A percentile compares a stretch with the other conserved stretches of the same genome.
phyloP scores from a whole-genome alignment of 2,888 invertebrate genomes.

The Diplazon laetatorius region DNA sequence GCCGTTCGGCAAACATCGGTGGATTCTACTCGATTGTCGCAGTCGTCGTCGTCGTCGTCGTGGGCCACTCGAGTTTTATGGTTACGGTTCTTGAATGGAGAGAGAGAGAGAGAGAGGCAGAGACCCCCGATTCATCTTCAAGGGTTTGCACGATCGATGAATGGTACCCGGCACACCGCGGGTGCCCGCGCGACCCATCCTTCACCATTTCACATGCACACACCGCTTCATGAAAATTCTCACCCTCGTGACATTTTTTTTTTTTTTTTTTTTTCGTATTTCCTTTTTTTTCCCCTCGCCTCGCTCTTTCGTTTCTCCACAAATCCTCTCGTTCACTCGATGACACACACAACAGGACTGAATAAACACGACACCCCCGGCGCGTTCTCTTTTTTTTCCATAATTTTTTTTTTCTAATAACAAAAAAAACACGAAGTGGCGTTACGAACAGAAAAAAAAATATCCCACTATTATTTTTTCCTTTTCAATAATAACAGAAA shows the following conservation, averaged over 20 bases:
- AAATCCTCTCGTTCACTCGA: conserved; percentile 48
- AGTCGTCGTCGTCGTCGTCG: conserved; percentile 27
- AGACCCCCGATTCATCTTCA: conserved; percentile 52
- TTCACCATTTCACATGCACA: neutral
- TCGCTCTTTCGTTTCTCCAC: conserved; percentile 35
- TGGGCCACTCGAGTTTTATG: conserved; percentile 49
- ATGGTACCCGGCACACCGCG: conserved; percentile 54
- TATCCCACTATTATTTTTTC: too few relatives aligned
- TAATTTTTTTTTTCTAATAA: neutral
- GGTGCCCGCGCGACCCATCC: conserved; percentile 53
- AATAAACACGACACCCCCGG: conserved; percentile 35
- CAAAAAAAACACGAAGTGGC: neutral
- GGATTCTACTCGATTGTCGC: conserved; percentile 36
- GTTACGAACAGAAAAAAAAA: too few relatives aligned
- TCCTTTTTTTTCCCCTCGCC: neutral
- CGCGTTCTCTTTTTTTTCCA: neutral
- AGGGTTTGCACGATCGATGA: conserved; percentile 61
- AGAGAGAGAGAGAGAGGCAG: too few relatives aligned
- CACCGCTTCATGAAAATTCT: conserved; percentile 32
- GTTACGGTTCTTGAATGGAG: conserved; percentile 49
- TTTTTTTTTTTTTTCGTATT: conserved; percentile 24
- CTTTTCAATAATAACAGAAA: too few relatives aligned
- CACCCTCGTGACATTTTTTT: conserved; percentile 30
- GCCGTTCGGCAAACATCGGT: conserved; percentile 25
- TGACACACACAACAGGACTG: conserved; percentile 21